A percentile compares a stretch with the other conserved stretches of the same genome.
Evolutionary conservation across 2,888 invertebrate species (phyloP).

Genomic region (Caenorhabditis sulstoni): DNA sequence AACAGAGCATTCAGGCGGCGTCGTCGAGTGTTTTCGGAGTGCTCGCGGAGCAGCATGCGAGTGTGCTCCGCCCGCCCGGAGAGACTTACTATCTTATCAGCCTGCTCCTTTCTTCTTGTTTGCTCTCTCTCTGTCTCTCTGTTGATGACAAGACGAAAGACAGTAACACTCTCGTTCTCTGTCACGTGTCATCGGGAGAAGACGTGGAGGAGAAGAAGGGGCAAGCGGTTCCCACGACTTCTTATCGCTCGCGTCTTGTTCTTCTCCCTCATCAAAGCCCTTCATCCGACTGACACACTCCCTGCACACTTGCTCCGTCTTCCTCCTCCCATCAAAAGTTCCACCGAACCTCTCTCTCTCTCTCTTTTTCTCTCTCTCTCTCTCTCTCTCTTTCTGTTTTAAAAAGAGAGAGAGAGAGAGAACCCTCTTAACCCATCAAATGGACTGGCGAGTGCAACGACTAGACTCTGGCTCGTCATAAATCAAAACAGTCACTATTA

Average conservation of each 20-base stretch:
- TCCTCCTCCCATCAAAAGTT: conserved; percentile 9
- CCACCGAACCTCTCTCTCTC: not conserved
- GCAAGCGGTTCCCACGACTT: conserved; percentile 40
- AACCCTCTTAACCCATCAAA: too few species aligned
- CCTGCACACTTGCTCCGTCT: not conserved
- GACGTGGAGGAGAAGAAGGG: conserved; percentile 28
- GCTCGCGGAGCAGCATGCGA: conserved; percentile 7
- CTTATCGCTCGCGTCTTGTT: conserved; percentile 30
- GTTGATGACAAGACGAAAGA: conserved; percentile 27
- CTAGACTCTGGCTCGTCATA: too few species aligned
- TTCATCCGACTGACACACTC: not conserved
- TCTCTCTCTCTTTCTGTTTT: not conserved
- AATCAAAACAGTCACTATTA: too few species aligned
- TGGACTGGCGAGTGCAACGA: too few species aligned
- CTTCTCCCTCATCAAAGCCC: conserved; percentile 1
- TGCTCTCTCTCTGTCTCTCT: conserved; percentile 23
- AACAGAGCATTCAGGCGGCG: conserved; percentile 12
- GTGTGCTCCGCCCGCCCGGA: conserved; percentile 14
- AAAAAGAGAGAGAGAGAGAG: too few species aligned
- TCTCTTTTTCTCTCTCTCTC: not conserved
- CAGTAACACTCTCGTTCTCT: conserved; percentile 12
- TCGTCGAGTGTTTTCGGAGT: conserved; percentile 40
- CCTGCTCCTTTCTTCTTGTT: conserved; percentile 1
- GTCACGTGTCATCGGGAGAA: conserved; percentile 37
- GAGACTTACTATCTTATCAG: conserved; percentile 38